phyloP scores from a whole-genome alignment of 2,888 invertebrate species.

The Listrodromus nycthemerus region DNA sequence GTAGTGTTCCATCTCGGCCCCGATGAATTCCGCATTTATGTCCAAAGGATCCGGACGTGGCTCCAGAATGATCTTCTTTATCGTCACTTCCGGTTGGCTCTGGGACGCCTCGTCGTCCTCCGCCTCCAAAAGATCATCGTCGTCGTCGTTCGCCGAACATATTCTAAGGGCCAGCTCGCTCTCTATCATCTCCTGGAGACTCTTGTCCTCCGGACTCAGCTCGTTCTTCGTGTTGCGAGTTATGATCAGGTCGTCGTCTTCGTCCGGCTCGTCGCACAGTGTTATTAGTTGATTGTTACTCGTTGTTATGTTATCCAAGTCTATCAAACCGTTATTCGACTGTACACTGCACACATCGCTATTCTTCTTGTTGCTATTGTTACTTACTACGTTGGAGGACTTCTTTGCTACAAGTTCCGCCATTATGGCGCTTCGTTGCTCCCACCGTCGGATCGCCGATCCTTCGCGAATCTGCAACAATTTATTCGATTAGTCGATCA shows the following conservation, averaged over 20 bases:
- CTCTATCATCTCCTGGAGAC: conserved; percentile 82
- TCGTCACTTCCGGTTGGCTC: conserved; percentile 74
- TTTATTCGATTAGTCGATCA: not conserved
- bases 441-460: not conserved
- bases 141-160: conserved; percentile 74
- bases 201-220: conserved; percentile 80
- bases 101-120: conserved; percentile 66
- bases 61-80: conserved; percentile 78
- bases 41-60: conserved; percentile 73
- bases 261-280: conserved; percentile 80
- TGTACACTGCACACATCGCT: conserved; percentile 82
- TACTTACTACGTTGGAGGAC: conserved; percentile 83
- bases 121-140: conserved; percentile 59
- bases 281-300: conserved; percentile 82
- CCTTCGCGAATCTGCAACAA: conserved; percentile 46
- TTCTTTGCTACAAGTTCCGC: conserved; percentile 83
- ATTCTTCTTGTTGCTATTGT: conserved; percentile 78
- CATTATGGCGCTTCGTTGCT: conserved; percentile 72
- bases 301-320: conserved; percentile 82
- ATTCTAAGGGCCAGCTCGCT: conserved; percentile 82
- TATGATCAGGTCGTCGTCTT: conserved; percentile 78
- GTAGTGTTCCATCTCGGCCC: conserved; percentile 78
- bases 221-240: conserved; percentile 80
- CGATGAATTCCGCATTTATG: conserved; percentile 79
- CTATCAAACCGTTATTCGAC: conserved; percentile 84